These are phyloP conservation scores for Ectropis crepuscularia DNA, from an alignment of 2,888 invertebrate genomes.

Conservation along the genomic window DNA sequence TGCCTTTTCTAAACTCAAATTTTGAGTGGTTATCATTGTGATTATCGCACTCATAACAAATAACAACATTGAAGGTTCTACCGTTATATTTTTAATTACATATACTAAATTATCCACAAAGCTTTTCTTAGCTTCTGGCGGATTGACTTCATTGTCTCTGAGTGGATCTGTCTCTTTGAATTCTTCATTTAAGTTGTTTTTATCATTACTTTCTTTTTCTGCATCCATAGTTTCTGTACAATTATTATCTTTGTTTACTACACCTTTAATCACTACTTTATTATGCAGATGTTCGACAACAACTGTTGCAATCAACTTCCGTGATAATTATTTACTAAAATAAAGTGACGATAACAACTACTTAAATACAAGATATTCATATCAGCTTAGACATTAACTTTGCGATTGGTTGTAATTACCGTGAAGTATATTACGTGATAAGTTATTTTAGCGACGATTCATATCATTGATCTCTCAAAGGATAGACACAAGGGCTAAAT, in stretches of 20 bases:
- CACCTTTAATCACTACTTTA: slow-evolving; percentile 28
- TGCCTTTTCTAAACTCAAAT: slow-evolving; percentile 92
- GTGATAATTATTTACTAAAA: slow-evolving; percentile 15
- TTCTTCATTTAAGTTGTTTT: slow-evolving; percentile 24
- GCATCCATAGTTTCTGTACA: slow-evolving; percentile 27
- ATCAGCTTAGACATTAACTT: slow-evolving; percentile 21
- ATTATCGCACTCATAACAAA: slow-evolving; percentile 65
- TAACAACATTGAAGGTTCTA: slow-evolving; percentile 66
- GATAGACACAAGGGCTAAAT: slow-evolving; percentile 31
- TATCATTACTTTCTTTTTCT: slow-evolving; percentile 18
- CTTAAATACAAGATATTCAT: slow-evolving; percentile 26
- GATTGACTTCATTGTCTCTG: slow-evolving; percentile 29
- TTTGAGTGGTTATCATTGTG: slow-evolving; percentile 90
- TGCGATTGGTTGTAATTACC: slow-evolving; percentile 20
- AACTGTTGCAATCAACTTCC: slow-evolving; percentile 28
- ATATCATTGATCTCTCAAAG: slow-evolving; percentile 21
- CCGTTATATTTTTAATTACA: slow-evolving; percentile 58
- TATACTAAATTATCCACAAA: slow-evolving; percentile 48
- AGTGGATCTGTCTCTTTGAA: slow-evolving; percentile 44
- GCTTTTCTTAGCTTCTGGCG: slow-evolving; percentile 39
- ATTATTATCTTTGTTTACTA: neutral
- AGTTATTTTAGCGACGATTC: neutral
- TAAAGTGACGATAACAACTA: slow-evolving; percentile 26
- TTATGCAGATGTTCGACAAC: slow-evolving; percentile 21
- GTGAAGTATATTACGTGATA: neutral